Conservation (phyloP, 2,797 vertebrate species). For the Pitangus sulphuratus region DNA sequence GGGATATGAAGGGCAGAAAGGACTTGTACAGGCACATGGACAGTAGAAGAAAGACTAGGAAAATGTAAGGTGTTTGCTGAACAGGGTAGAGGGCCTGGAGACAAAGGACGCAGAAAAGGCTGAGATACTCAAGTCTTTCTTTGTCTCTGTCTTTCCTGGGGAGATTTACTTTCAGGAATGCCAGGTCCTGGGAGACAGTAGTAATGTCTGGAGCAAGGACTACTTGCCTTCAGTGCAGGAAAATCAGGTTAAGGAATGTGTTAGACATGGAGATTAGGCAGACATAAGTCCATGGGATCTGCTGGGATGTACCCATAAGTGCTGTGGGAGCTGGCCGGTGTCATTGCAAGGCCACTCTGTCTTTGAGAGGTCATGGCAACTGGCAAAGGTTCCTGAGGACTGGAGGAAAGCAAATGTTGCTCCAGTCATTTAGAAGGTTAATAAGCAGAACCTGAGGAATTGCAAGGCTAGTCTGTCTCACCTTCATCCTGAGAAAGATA, state of each 20-base stretch:
- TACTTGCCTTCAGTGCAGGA: background rate
- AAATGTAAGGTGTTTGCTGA: background rate
- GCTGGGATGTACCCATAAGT: background rate
- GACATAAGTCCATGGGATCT: background rate
- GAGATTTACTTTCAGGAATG: background rate
- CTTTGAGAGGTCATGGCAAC: background rate
- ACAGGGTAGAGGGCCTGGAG: background rate
- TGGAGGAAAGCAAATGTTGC: background rate
- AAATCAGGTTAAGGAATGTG: background rate
- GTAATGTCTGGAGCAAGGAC: background rate
- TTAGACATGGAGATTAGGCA: background rate
- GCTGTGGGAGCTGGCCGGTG: background rate
- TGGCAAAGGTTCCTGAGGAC: background rate
- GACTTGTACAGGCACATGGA: background rate
- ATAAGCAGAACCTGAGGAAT: background rate
- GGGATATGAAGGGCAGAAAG: background rate
- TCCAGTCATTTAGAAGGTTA: background rate
- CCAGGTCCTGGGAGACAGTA: fast-evolving
- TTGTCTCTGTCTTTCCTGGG: background rate
- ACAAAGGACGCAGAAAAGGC: background rate
- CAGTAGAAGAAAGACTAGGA: background rate
- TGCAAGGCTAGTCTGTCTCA: background rate
- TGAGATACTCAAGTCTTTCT: background rate
- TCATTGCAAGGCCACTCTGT: background rate
- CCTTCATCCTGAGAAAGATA: background rate